Percentiles rank a stretch among this genome's conserved stretches.
These are phyloP conservation scores for Allolobophora icterica DNA, from an alignment of 2,888 invertebrate genomes.

Conservation along the genomic window DNA sequence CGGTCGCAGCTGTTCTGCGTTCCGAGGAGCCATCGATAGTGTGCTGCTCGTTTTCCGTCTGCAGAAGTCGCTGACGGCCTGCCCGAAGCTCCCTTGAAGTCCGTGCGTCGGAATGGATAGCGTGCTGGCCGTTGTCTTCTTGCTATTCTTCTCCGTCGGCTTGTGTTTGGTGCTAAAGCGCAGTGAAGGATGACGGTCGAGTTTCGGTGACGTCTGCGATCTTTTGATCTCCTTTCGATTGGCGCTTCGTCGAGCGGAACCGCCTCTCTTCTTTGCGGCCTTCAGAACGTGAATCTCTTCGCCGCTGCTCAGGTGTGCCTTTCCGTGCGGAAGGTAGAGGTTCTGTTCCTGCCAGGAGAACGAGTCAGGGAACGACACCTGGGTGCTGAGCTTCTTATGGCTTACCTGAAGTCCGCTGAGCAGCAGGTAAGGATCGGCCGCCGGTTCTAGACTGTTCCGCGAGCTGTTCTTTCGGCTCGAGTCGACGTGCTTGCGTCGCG, in stretches of 20 bases:
- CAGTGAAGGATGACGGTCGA: constrained; percentile 31
- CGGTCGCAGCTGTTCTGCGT: background rate
- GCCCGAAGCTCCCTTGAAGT: background rate
- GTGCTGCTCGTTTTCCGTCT: constrained; percentile 2
- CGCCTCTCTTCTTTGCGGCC: background rate
- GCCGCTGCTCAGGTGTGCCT: constrained; percentile 15
- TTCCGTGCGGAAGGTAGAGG: background rate
- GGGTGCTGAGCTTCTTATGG: constrained; percentile 24
- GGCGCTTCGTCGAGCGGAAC: constrained; percentile 20
- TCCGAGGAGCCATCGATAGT: background rate
- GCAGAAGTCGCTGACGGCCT: background rate
- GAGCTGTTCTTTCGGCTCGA: constrained; percentile 27
- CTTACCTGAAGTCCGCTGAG: constrained; percentile 26
- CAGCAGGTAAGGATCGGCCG: constrained; percentile 25
- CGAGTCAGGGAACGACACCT: constrained; percentile 29
- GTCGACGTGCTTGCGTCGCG: background rate
- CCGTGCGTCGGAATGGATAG: constrained; percentile 1
- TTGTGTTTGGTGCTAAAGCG: constrained; percentile 24
- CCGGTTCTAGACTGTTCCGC: constrained; percentile 11
- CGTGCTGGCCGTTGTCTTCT: background rate
- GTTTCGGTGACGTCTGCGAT: constrained; percentile 29
- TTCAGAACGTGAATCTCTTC: constrained; percentile 15
- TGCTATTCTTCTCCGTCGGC: background rate
- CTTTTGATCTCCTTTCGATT: constrained; percentile 14
- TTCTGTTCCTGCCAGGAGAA: constrained; percentile 29